Conservation (phyloP, 2,113 vertebrate genomes). For the Alexandromys fortis region DNA sequence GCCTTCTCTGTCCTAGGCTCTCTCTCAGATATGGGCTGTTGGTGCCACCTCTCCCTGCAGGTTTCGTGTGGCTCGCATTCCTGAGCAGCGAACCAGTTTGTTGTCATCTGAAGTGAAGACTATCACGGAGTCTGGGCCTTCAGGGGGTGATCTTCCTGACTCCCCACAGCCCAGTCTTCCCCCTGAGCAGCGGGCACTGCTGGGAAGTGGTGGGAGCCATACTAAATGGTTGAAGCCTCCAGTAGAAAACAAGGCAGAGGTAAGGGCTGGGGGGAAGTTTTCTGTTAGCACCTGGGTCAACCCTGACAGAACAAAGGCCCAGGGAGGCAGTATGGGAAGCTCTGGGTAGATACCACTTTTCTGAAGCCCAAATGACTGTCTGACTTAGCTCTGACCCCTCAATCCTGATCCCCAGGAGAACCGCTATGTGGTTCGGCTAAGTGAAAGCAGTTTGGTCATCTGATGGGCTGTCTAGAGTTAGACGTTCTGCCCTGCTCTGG, state of each 20-base stretch:
- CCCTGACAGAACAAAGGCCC: background rate
- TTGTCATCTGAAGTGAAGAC: slow-evolving; percentile 78
- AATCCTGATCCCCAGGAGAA: slow-evolving; percentile 67
- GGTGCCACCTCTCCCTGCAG: slow-evolving; percentile 77
- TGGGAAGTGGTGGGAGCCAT: slow-evolving; percentile 79
- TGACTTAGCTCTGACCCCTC: background rate
- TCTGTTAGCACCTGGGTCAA: background rate
- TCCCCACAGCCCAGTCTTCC: slow-evolving; percentile 72
- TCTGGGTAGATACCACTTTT: background rate
- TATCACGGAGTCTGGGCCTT: slow-evolving; percentile 64
- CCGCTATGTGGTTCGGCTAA: slow-evolving; percentile 81
- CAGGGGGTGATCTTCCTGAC: slow-evolving; percentile 71
- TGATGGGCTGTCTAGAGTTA: slow-evolving; percentile 69
- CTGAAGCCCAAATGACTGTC: background rate
- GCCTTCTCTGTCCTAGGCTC: rapidly evolving
- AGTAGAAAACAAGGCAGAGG: slow-evolving; percentile 79
- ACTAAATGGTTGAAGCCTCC: slow-evolving; percentile 62
- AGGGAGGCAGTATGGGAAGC: background rate
- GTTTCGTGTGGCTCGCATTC: slow-evolving; percentile 96
- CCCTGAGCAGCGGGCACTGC: slow-evolving; percentile 84
- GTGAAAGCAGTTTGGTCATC: slow-evolving; percentile 83
- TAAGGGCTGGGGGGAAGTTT: slow-evolving; percentile 51
- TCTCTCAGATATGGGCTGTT: background rate
- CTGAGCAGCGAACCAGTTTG: slow-evolving; percentile 86
- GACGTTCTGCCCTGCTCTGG: slow-evolving; percentile 17